Evolutionary conservation across 2,888 invertebrate species (phyloP).

Genomic region (Polydrusus pterygomalis): DNA sequence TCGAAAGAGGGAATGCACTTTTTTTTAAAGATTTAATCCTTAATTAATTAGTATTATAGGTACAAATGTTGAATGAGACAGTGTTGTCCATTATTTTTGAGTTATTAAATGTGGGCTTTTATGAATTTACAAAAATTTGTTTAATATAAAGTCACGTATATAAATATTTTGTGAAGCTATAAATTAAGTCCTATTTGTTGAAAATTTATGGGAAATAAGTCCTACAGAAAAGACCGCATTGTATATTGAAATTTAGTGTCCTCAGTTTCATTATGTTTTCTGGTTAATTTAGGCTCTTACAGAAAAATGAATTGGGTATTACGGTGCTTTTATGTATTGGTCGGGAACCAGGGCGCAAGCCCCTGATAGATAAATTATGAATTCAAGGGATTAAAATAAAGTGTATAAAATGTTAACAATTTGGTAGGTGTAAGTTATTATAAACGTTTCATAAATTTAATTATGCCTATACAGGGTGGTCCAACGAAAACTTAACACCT

Average conservation of each 20-base stretch:
- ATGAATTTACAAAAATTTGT: constrained; percentile 36
- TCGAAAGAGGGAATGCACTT: no score
- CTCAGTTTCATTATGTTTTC: constrained; percentile 45
- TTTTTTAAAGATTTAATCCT: no score
- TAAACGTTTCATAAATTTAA: not conserved
- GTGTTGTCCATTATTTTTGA: constrained; percentile 3
- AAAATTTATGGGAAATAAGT: constrained; percentile 47
- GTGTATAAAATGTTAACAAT: constrained; percentile 6
- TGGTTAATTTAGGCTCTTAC: constrained; percentile 43
- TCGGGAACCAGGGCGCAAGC: constrained; percentile 14
- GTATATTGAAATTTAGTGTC: constrained; percentile 49
- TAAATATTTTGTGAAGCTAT: constrained; percentile 41
- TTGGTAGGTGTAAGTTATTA: not conserved
- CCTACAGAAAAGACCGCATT: constrained; percentile 46
- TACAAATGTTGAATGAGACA: not conserved
- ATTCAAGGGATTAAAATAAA: constrained; percentile 11
- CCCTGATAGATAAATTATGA: constrained; percentile 1
- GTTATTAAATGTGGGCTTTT: not conserved
- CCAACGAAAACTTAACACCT: no score
- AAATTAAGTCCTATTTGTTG: constrained; percentile 48
- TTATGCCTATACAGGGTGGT: no score
- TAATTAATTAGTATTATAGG: no score
- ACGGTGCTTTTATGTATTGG: constrained; percentile 24
- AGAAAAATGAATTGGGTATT: constrained; percentile 38
- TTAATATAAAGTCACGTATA: constrained; percentile 24